A percentile compares a stretch with the other conserved stretches of the same genome.
phyloP scores from a whole-genome alignment of 2,888 invertebrate genomes.

The Drosophila imparisetae region DNA sequence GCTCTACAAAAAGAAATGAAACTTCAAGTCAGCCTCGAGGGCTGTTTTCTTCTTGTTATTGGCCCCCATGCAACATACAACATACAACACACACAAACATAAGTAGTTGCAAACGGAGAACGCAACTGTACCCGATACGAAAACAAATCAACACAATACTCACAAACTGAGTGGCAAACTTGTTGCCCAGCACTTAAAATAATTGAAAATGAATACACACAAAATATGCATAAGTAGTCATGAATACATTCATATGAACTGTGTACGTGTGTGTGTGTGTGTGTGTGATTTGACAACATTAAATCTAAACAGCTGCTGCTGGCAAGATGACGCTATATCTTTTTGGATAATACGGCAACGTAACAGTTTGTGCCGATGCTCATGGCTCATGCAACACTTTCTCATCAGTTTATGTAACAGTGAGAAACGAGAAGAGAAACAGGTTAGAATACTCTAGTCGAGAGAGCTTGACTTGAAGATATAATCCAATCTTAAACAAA shows the following conservation, averaged over 20 bases:
- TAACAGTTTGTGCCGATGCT: background rate
- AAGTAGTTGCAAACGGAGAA: conserved; percentile 41
- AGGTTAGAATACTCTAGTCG: background rate
- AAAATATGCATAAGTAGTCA: background rate
- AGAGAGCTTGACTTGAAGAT: background rate
- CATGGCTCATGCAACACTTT: background rate
- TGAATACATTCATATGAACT: background rate
- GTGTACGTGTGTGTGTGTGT: background rate
- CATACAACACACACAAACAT: conserved; percentile 5
- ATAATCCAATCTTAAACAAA: too few species aligned
- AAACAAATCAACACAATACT: conserved; percentile 42
- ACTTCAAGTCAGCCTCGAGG: conserved; percentile 62
- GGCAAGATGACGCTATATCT: background rate
- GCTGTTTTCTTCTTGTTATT: conserved; percentile 54
- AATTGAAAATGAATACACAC: conserved; percentile 65
- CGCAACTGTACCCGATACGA: conserved; percentile 52
- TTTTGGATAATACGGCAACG: background rate
- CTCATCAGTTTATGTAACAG: background rate
- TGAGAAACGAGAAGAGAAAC: too few species aligned
- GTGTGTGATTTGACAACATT: background rate
- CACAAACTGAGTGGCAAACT: conserved; percentile 42
- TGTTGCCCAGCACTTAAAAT: conserved; percentile 76
- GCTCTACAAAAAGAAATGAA: conserved; percentile 54
- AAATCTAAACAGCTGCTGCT: conserved; percentile 8
- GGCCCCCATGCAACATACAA: conserved; percentile 25